phyloP scores from a whole-genome alignment of 2,797 vertebrate genomes.

The Brachyrhaphis roseni region DNA sequence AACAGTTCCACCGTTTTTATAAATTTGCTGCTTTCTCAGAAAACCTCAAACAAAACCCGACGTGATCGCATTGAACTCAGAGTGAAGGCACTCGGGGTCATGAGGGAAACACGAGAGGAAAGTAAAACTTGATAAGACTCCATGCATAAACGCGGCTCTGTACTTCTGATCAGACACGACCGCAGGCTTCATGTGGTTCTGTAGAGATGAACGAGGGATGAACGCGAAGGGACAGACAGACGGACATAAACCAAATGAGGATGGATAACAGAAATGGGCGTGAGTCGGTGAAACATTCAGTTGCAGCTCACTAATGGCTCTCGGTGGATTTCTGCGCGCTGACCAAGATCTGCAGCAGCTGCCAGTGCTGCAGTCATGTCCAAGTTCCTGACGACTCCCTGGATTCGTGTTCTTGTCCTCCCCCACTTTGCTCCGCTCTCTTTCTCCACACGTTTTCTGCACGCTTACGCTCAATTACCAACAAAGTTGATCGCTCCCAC shows the following conservation, averaged over 20 bases:
- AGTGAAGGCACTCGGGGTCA: constrained; percentile 3
- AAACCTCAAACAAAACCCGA: constrained; percentile 28
- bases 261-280: constrained; percentile 52
- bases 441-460: constrained; percentile 21
- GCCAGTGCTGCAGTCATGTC: constrained; percentile 61
- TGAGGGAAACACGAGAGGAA: constrained; percentile 2
- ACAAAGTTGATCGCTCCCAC: constrained; percentile 21
- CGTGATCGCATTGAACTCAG: constrained; percentile 25
- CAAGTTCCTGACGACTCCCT: constrained; percentile 74
- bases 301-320: constrained; percentile 46
- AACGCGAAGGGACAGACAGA: constrained; percentile 16
- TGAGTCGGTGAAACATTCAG: constrained; percentile 31
- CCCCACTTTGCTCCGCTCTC: constrained; percentile 20
- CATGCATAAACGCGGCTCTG: constrained; percentile 1
- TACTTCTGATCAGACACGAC: constrained; percentile 24
- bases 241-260: constrained; percentile 7
- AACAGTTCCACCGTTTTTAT: constrained; percentile 28
- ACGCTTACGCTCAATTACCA: constrained; percentile 33
- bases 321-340: constrained; percentile 39
- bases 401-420: constrained; percentile 52
- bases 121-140: constrained; percentile 12
- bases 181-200: constrained; percentile 3
- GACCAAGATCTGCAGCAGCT: constrained; percentile 71
- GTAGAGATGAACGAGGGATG: constrained; percentile 14
- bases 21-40: constrained; percentile 29